Percentiles rank a stretch among this genome's conserved stretches.
Evolutionary conservation across 2,888 invertebrate species (phyloP).

Genomic region (Drosophila rellima): DNA sequence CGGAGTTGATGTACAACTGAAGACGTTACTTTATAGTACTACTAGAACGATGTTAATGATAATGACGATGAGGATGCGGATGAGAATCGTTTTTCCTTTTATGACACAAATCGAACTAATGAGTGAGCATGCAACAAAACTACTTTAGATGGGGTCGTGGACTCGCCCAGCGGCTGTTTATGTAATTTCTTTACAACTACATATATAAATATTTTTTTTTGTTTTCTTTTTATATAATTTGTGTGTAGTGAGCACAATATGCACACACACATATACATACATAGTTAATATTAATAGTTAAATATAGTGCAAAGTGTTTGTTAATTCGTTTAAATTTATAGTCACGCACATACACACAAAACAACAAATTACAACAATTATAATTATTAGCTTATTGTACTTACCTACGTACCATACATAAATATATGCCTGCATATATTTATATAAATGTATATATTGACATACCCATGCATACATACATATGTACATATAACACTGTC

Average conservation of each 20-base stretch:
- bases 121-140: conserved; percentile 65
- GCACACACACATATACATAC: conserved; percentile 7
- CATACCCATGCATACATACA: conserved; percentile 7
- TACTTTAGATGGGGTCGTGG: conserved; percentile 52
- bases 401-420: conserved; percentile 22
- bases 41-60: conserved; percentile 14
- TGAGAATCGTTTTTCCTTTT: conserved; percentile 4
- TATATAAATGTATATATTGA: conserved; percentile 1
- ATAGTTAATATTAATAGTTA: conserved; percentile 34
- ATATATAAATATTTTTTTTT: conserved; percentile 8
- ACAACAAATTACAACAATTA: conserved; percentile 24
- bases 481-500: conserved; percentile 7
- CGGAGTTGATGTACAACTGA: conserved; percentile 11
- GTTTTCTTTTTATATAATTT: conserved; percentile 5
- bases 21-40: conserved; percentile 18
- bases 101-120: conserved; percentile 43
- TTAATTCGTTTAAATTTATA: conserved; percentile 48
- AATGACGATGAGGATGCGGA: conserved; percentile 4
- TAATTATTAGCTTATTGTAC: conserved; percentile 43
- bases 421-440: background rate
- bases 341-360: conserved; percentile 46
- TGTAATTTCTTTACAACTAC: conserved; percentile 20
- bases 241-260: conserved; percentile 13
- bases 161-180: conserved; percentile 46
- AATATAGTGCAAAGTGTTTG: conserved; percentile 53